Conservation (phyloP, 2,113 vertebrate genomes). For the Aldabrachelys gigantea region DNA sequence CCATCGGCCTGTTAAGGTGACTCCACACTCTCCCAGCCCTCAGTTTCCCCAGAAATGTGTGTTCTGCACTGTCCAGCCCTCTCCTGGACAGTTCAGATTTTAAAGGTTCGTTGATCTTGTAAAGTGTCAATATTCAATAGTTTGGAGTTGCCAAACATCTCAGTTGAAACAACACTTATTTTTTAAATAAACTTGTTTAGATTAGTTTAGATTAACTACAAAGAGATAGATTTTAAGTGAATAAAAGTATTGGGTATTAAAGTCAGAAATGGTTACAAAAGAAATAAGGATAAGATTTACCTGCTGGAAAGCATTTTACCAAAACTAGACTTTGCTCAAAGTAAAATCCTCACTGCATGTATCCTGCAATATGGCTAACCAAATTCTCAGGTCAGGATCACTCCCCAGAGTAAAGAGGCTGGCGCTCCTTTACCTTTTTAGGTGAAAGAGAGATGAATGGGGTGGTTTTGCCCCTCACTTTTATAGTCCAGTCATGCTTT, state of each 20-base stretch:
- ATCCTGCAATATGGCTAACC: too few species aligned
- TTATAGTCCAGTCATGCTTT: too few species aligned
- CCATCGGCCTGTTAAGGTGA: background rate
- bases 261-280: background rate
- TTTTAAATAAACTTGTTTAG: too few species aligned
- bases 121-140: background rate
- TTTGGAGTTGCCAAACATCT: background rate
- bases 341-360: too few species aligned
- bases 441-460: too few species aligned
- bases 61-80: background rate
- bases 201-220: background rate
- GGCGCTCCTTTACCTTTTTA: too few species aligned
- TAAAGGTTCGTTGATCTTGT: background rate
- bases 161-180: background rate
- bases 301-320: too few species aligned
- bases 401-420: too few species aligned
- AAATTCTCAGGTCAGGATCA: too few species aligned
- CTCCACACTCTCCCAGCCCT: background rate
- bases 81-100: background rate
- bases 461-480: too few species aligned
- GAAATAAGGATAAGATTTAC: background rate
- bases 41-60: background rate
- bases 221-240: background rate
- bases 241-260: background rate
- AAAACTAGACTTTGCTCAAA: too few species aligned